Conservation (phyloP, 2,888 invertebrate genomes). For the Aphidius colemani region DNA sequence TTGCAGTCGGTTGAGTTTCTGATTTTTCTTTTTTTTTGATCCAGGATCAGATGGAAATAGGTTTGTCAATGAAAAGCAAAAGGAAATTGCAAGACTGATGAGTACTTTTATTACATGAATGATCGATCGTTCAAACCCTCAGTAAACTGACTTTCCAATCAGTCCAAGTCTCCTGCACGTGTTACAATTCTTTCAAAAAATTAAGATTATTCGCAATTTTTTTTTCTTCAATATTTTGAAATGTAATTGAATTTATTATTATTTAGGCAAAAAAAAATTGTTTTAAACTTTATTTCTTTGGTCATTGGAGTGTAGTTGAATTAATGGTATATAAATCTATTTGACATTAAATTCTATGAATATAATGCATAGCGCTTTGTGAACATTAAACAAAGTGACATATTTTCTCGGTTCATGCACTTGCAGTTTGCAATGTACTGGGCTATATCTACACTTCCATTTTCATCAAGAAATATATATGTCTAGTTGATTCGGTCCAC, state of each 20-base stretch:
- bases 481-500: not conserved
- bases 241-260: not conserved
- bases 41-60: not conserved
- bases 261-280: not conserved
- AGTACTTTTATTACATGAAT: slow-evolving; percentile 1
- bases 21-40: not conserved
- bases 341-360: not conserved
- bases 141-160: slow-evolving; percentile 1
- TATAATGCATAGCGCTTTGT: not conserved
- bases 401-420: slow-evolving; percentile 6
- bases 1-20: not conserved
- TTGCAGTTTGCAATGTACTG: not conserved
- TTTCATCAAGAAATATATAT: no score
- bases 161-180: slow-evolving; percentile 1
- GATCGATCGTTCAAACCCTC: slow-evolving; percentile 5
- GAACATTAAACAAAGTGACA: not conserved
- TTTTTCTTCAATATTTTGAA: not conserved
- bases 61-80: not conserved
- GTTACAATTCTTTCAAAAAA: slow-evolving; percentile 1
- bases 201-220: not conserved
- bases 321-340: not conserved
- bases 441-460: no score
- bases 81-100: slow-evolving; percentile 1
- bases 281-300: not conserved
- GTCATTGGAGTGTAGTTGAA: not conserved